A percentile compares a stretch with the other conserved stretches of the same genome.
Conservation (phyloP, 2,797 vertebrate species). For the Propithecus perrieri region DNA sequence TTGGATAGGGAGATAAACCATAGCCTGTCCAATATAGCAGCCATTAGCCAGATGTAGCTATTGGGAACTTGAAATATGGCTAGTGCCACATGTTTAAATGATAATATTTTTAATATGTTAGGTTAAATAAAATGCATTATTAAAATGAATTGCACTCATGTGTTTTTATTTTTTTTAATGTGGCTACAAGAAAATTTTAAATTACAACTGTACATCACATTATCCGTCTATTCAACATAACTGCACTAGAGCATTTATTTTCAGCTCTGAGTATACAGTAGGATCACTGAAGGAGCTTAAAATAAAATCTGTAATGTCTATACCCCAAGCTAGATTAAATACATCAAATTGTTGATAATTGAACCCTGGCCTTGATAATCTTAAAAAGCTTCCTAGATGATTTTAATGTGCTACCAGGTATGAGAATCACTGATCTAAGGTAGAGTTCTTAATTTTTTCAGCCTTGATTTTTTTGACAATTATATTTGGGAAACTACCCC, state of each 20-base stretch:
- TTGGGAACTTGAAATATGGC: not conserved
- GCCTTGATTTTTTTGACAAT: not conserved
- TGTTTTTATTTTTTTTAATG: slow-evolving; percentile 15
- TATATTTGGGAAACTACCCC: not conserved
- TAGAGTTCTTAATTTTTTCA: not conserved
- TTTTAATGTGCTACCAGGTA: not conserved
- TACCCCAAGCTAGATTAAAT: not conserved
- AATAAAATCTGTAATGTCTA: not conserved
- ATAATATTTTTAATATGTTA: not conserved
- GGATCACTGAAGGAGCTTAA: not conserved
- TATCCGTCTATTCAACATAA: not conserved
- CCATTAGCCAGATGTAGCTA: not conserved
- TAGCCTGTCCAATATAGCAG: not conserved
- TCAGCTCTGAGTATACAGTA: not conserved
- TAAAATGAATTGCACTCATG: not conserved
- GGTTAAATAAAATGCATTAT: not conserved
- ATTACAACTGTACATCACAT: not conserved
- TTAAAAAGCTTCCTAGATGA: not conserved
- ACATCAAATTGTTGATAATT: not conserved
- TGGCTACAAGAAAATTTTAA: not conserved
- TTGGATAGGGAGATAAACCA: not conserved
- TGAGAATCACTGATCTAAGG: not conserved
- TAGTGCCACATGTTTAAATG: not conserved
- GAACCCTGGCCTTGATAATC: not conserved
- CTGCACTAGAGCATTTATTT: not conserved